Evolutionary conservation across 2,113 vertebrate species (phyloP).

Genomic region (Naja naja): DNA sequence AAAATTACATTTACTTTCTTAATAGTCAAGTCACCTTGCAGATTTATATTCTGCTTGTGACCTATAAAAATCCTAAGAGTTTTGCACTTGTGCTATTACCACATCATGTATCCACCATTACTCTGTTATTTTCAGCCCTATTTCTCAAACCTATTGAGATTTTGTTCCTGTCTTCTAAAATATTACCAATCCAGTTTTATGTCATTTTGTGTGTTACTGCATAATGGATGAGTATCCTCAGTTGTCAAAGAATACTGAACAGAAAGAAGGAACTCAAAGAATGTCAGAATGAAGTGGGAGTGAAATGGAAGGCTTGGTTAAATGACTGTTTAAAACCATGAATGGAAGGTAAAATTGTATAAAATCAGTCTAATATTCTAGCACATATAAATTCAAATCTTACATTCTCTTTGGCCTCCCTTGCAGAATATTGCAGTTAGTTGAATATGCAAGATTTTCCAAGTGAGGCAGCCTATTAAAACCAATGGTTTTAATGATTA

Average conservation of each 20-base stretch:
- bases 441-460: not conserved
- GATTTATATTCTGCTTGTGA: not conserved
- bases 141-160: not conserved
- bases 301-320: not conserved
- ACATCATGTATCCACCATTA: not conserved
- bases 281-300: not conserved
- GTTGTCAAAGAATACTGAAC: not conserved
- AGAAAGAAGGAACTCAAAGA: not conserved
- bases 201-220: not conserved
- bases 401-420: not conserved
- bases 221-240: not conserved
- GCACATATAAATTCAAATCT: not conserved
- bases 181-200: not conserved
- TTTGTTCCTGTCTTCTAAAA: not conserved
- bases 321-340: not conserved
- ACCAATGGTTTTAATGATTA: not conserved
- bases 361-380: not conserved
- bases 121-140: not conserved
- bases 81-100: not conserved
- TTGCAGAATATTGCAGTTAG: not conserved
- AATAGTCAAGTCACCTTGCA: not conserved
- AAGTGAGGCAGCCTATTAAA: not conserved
- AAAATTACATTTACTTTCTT: not conserved
- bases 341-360: not conserved
- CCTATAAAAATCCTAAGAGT: not conserved